Evolutionary conservation across 2,113 vertebrate genomes (phyloP).

Genomic region (Mirounga angustirostris): DNA sequence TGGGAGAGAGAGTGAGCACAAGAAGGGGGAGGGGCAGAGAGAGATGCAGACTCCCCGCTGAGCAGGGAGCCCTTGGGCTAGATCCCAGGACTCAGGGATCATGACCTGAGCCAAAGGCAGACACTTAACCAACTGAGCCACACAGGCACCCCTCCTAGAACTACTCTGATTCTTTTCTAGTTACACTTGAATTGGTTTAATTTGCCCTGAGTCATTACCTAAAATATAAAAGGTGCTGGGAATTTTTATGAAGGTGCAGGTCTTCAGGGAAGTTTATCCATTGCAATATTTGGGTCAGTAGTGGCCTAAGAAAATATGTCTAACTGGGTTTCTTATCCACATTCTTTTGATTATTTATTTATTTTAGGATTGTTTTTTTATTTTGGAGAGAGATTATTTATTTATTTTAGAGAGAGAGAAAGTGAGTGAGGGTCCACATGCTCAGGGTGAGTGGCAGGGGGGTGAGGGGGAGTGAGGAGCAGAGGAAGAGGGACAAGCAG

Average conservation of each 20-base stretch:
- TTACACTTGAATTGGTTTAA: slow-evolving; percentile 38
- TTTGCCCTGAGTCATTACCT: background rate
- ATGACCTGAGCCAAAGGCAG: too few species aligned
- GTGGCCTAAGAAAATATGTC: slow-evolving; percentile 1
- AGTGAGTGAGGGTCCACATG: too few species aligned
- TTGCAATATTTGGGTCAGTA: background rate
- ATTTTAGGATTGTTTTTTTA: too few species aligned
- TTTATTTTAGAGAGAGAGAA: too few species aligned
- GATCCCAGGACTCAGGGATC: too few species aligned
- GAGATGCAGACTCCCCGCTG: background rate
- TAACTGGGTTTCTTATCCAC: background rate
- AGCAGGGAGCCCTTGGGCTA: background rate
- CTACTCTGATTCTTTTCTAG: background rate
- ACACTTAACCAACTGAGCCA: too few species aligned
- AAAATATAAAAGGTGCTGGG: background rate
- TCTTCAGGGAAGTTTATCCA: background rate
- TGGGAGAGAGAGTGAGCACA: too few species aligned
- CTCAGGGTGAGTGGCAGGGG: too few species aligned
- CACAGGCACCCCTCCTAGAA: too few species aligned
- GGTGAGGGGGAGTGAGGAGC: too few species aligned
- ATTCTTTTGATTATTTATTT: background rate
- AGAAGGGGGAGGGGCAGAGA: background rate
- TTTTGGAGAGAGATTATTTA: too few species aligned
- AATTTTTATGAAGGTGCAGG: background rate
- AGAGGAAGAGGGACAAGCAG: too few species aligned